These are phyloP conservation scores for Eilema sororculum DNA, from an alignment of 2,888 invertebrate genomes.

Conservation along the genomic window DNA sequence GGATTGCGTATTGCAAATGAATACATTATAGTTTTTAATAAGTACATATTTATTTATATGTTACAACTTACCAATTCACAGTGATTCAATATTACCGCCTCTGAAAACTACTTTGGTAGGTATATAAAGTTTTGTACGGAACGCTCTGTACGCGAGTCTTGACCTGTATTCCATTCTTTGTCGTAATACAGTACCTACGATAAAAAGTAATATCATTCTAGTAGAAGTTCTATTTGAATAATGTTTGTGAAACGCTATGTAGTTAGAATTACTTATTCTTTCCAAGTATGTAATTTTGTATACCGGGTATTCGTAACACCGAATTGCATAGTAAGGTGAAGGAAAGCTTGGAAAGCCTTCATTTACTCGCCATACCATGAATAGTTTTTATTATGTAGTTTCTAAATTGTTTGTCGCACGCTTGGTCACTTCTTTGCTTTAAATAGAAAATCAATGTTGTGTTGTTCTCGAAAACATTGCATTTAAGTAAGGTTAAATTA, in stretches of 20 bases:
- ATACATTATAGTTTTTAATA: too few relatives aligned
- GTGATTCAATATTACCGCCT: too few relatives aligned
- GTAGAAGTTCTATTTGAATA: neutral
- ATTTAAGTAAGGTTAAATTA: too few relatives aligned
- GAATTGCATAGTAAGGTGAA: slow-evolving; percentile 18
- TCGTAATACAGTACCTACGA: neutral
- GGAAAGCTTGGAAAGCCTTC: slow-evolving; percentile 17
- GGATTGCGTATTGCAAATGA: neutral
- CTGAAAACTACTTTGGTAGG: too few relatives aligned
- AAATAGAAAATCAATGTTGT: neutral
- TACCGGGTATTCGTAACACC: neutral
- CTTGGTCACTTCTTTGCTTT: slow-evolving; percentile 49
- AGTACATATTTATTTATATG: too few relatives aligned
- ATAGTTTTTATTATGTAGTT: slow-evolving; percentile 40
- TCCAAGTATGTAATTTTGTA: neutral
- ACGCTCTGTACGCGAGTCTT: too few relatives aligned
- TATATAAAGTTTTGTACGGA: too few relatives aligned
- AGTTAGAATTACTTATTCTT: neutral
- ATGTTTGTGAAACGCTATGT: neutral
- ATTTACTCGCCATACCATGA: slow-evolving; percentile 33
- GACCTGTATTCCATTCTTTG: neutral
- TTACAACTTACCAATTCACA: too few relatives aligned
- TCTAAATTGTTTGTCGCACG: slow-evolving; percentile 58
- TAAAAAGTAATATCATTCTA: neutral
- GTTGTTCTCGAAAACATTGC: neutral